Evolutionary conservation across 2,113 vertebrate genomes (phyloP).

Genomic region (Eptesicus fuscus): DNA sequence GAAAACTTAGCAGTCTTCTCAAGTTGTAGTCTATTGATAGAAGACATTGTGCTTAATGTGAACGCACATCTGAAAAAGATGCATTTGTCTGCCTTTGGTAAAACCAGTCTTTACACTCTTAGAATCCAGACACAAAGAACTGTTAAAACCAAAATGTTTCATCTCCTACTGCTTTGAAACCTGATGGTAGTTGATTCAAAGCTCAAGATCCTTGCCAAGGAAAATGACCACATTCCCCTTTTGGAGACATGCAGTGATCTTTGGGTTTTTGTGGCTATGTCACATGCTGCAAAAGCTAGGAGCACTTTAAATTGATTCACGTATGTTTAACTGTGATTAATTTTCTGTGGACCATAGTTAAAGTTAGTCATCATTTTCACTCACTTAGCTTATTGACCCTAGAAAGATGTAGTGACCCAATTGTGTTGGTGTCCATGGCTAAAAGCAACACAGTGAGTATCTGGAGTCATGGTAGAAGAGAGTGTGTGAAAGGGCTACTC

Average conservation of each 20-base stretch:
- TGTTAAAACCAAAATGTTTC: neutral
- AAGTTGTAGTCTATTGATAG: neutral
- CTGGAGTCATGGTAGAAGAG: constrained; percentile 24
- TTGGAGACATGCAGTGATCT: constrained; percentile 11
- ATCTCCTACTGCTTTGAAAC: neutral
- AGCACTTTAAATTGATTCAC: neutral
- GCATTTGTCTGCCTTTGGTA: neutral
- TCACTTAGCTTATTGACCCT: constrained; percentile 57
- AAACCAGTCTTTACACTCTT: neutral
- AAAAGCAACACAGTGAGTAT: constrained; percentile 20
- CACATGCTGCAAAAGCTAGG: neutral
- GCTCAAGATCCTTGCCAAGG: neutral
- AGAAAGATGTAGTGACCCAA: constrained; percentile 28
- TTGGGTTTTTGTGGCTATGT: constrained; percentile 31
- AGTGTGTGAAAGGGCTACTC: constrained; percentile 5
- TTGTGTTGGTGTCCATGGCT: constrained; percentile 63
- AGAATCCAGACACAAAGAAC: constrained; percentile 21
- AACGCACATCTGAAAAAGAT: neutral
- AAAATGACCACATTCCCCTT: constrained; percentile 19
- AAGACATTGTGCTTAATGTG: neutral
- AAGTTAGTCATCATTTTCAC: constrained; percentile 43
- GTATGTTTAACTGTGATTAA: neutral
- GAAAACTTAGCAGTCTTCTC: neutral
- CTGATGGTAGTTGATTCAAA: neutral
- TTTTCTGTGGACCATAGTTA: neutral